Conservation (phyloP, 1,140 invertebrate species). For the Bombus vancouverensis region DNA sequence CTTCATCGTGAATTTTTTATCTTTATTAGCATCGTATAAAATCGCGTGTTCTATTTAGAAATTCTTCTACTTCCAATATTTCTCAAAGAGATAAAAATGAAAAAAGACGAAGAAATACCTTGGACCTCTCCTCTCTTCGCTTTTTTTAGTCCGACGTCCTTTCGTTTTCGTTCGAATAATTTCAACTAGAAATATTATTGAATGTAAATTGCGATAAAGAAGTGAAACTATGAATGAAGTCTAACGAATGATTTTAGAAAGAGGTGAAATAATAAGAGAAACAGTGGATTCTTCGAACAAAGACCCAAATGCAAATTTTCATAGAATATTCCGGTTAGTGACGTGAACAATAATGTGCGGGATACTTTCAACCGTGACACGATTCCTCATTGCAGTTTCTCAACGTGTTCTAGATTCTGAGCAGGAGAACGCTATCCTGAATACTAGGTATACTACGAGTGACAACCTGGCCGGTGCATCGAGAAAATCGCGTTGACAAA, state of each 20-base stretch:
- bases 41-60: too few species aligned
- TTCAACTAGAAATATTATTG: too few species aligned
- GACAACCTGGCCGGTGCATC: conserved; percentile 2
- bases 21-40: too few species aligned
- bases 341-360: neutral
- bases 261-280: neutral
- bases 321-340: neutral
- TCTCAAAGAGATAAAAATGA: too few species aligned
- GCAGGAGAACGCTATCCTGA: conserved; percentile 3
- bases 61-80: too few species aligned
- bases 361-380: conserved; percentile 21
- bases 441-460: neutral
- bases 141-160: too few species aligned
- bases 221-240: too few species aligned
- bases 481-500: conserved; percentile 24
- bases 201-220: too few species aligned
- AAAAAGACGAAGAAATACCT: too few species aligned
- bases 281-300: neutral
- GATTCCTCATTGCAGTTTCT: conserved; percentile 10
- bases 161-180: too few species aligned
- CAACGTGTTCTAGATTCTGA: conserved; percentile 38
- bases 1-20: too few species aligned
- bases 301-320: conserved; percentile 2
- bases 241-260: neutral
- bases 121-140: too few species aligned